phyloP scores from a whole-genome alignment of 2,113 vertebrate species.

The Sclerurus mexicanus region DNA sequence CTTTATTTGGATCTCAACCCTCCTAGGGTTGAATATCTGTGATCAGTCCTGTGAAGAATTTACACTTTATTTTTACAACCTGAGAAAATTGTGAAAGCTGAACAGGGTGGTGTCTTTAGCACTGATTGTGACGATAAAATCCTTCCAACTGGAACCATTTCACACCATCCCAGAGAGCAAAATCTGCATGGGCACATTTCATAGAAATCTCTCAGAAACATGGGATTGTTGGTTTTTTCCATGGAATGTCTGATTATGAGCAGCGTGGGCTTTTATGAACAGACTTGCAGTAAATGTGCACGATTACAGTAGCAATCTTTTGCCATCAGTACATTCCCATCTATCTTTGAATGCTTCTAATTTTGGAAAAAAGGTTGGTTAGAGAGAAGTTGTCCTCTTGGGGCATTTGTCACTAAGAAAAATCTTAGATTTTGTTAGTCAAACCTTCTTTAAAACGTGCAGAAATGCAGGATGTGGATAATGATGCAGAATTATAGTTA shows the following conservation, averaged over 20 bases:
- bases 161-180: not conserved
- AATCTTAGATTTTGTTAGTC: not conserved
- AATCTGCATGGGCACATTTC: not conserved
- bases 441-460: not conserved
- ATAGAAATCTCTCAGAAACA: not conserved
- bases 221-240: not conserved
- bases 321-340: not conserved
- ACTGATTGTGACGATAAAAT: not conserved
- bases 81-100: not conserved
- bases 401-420: not conserved
- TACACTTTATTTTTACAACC: not conserved
- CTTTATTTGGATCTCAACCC: not conserved
- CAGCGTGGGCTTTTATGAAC: not conserved
- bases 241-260: not conserved
- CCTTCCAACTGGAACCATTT: not conserved
- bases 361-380: not conserved
- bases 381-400: not conserved
- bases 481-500: not conserved
- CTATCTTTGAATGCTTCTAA: not conserved
- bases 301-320: not conserved
- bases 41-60: not conserved
- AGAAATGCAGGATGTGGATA: not conserved
- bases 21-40: fast-evolving
- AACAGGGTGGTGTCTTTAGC: not conserved
- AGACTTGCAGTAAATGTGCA: not conserved